Evolutionary conservation across 2,888 invertebrate species (phyloP), one percentile per base, ranked within the genome.

Genomic region (Abrostola tripartita): DNA sequence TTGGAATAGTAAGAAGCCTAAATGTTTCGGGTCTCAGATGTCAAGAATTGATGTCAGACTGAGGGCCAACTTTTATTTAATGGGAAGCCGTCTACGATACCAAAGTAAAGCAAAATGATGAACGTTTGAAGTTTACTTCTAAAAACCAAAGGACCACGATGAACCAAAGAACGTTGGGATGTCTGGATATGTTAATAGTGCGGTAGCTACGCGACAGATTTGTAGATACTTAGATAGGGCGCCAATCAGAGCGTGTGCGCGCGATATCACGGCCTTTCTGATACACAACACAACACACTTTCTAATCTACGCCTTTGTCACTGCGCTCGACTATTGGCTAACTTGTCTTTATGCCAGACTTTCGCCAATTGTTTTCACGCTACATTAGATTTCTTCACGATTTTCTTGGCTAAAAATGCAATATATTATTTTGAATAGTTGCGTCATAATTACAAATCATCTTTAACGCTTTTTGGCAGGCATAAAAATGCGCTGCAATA

Each of bases 341-440:
- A 90, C 90, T 90, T 88, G 86, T 84, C 82, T 88, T 81, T 89
- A 89, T 88, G 88, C 85, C 87, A 87, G 88, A 93, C 94, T 94
- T 94, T 94, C 94, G 93, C 94, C 93, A 89, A 94, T 94, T 94
- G 94, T 94, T 93, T 94, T 93, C 92, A 93, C 90, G 92, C 89
- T 89, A 87, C 89, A 93, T 91, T 92, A 90, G 87, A 87, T 88
- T 85, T 88, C 83, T 90, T 88, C 87, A 90, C 86, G 89, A 87
- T 85, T 83, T 87, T 88, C 85, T 87, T 79, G 86, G 81, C 81
- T 83, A 85, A 89, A 86, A 85, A 87, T 85, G 79, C 78, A 83
- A 87, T 85, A 84, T 85, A 84, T 87, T 84, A 83, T 82, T 81
- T 83, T 76, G 63, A 78, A 52, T 62, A 68, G 78, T 92, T 92